Evolutionary conservation across 1,140 invertebrate species (phyloP).

Genomic region (Dicyema japonicum): DNA sequence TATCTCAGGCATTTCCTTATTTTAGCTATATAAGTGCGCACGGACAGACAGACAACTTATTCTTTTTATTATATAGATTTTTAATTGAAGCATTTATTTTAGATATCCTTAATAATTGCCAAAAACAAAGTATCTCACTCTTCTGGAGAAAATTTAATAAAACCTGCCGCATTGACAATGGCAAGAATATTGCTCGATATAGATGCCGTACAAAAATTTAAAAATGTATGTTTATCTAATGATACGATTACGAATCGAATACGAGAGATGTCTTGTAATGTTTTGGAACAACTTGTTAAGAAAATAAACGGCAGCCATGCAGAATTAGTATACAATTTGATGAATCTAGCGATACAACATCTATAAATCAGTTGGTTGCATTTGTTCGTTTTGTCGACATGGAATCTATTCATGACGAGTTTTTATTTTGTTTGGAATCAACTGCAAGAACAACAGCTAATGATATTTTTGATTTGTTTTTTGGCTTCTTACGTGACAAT

Average conservation of each 20-base stretch:
- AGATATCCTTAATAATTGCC: no score
- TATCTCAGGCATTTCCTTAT: no score
- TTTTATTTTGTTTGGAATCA: slow-evolving; percentile 1
- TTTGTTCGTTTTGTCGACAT: background rate
- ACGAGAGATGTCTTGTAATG: background rate
- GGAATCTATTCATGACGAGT: background rate
- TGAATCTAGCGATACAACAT: background rate
- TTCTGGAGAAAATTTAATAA: background rate
- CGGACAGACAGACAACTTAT: no score
- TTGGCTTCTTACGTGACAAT: background rate
- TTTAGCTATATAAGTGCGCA: no score
- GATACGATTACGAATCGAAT: background rate
- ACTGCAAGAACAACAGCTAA: background rate
- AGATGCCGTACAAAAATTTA: background rate
- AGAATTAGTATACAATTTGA: background rate
- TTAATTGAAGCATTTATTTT: no score
- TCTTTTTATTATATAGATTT: no score
- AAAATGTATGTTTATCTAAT: background rate
- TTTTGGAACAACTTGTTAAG: background rate
- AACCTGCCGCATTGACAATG: background rate
- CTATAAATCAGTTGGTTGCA: background rate
- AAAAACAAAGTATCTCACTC: background rate
- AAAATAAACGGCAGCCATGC: background rate
- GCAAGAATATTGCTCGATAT: slow-evolving; percentile 1
- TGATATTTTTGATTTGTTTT: background rate